These are phyloP conservation scores for Melanerpes formicivorus DNA, from an alignment of 2,113 vertebrate genomes.

Conservation along the genomic window DNA sequence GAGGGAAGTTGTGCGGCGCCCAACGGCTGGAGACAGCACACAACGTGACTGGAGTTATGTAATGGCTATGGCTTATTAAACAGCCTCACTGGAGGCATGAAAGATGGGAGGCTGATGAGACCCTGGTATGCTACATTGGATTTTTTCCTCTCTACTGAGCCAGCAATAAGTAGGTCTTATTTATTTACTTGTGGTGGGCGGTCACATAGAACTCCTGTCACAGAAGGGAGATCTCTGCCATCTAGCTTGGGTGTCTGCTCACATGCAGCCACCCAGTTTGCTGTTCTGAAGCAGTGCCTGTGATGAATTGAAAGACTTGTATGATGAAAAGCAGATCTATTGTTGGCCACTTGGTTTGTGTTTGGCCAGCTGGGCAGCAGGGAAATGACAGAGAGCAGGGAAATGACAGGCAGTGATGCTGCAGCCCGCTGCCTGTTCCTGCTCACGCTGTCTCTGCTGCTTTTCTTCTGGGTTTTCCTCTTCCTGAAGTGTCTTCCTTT, in stretches of 20 bases:
- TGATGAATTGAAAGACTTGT: neutral
- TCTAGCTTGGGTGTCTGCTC: neutral
- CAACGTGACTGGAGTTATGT: constrained; percentile 17
- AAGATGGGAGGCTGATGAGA: neutral
- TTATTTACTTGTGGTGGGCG: constrained; percentile 60
- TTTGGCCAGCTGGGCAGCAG: fast-evolving
- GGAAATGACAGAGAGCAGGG: neutral
- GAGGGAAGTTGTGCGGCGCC: neutral
- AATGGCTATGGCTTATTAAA: constrained; percentile 47
- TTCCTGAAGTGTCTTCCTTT: neutral
- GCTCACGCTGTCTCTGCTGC: neutral
- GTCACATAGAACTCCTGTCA: neutral
- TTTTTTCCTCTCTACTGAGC: constrained; percentile 43
- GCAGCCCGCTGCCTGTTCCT: neutral
- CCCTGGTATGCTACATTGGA: neutral
- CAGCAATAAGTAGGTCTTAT: constrained; percentile 55
- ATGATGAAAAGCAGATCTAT: neutral
- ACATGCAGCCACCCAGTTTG: neutral
- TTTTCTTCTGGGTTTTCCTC: neutral
- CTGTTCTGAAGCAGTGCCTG: neutral
- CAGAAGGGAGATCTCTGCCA: neutral
- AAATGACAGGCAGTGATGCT: neutral
- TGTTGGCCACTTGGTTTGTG: neutral
- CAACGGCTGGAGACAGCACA: neutral
- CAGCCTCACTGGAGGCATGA: constrained; percentile 32